A percentile compares a stretch with the other conserved stretches of the same genome.
These are phyloP conservation scores for Andricus curvator DNA, from an alignment of 2,888 invertebrate genomes.

Conservation along the genomic window DNA sequence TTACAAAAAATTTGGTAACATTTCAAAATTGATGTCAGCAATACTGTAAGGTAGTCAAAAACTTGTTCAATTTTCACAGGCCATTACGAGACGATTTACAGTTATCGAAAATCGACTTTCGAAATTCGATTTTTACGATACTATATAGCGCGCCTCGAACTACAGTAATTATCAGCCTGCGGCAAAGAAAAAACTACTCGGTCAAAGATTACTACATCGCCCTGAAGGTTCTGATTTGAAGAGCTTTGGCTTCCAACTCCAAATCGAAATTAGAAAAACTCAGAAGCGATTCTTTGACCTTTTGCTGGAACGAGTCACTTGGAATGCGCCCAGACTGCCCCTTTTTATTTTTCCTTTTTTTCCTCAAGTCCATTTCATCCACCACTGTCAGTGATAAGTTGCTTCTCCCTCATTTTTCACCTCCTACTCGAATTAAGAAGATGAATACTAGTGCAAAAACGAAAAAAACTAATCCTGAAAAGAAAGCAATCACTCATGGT, in stretches of 20 bases:
- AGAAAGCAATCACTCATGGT: background rate
- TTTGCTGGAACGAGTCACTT: slow-evolving; percentile 30
- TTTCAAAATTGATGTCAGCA: background rate
- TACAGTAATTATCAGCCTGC: slow-evolving; percentile 26
- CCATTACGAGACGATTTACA: slow-evolving; percentile 16
- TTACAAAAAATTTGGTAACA: too few relatives aligned
- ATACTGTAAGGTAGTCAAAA: background rate
- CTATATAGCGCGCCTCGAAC: slow-evolving; percentile 1
- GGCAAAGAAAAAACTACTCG: slow-evolving; percentile 23
- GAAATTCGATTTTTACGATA: slow-evolving; percentile 35
- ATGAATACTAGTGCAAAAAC: slow-evolving; percentile 31
- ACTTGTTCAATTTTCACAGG: slow-evolving; percentile 31
- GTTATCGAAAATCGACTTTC: slow-evolving; percentile 38
- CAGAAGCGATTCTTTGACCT: slow-evolving; percentile 18
- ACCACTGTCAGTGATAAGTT: slow-evolving; percentile 39
- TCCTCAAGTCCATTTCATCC: slow-evolving; percentile 1
- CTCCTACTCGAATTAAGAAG: slow-evolving; percentile 20
- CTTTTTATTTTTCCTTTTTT: slow-evolving; percentile 10
- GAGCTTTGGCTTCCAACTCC: background rate
- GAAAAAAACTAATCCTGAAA: slow-evolving; percentile 5
- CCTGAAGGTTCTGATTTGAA: slow-evolving; percentile 6
- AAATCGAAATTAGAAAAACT: slow-evolving; percentile 28
- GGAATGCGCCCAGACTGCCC: slow-evolving; percentile 26
- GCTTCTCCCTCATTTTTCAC: slow-evolving; percentile 26
- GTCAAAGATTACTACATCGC: background rate